Percentiles rank a stretch among this genome's conserved stretches.
Conservation (phyloP, 1,140 invertebrate genomes). For the Drosophila mauritiana region DNA sequence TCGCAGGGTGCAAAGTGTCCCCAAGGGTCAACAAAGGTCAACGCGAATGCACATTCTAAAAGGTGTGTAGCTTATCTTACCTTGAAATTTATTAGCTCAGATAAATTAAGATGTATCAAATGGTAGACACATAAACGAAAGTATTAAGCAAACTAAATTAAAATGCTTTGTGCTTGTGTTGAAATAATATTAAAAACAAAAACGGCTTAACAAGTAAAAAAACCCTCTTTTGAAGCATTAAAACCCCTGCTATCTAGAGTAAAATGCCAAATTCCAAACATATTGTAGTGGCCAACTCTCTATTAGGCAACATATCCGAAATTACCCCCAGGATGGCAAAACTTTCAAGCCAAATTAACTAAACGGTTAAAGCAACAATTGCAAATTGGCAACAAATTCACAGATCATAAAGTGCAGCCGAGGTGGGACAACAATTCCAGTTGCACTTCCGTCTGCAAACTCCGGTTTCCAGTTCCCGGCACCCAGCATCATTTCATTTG, state of each 20-base stretch:
- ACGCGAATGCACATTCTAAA: neutral
- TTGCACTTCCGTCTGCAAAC: conserved; percentile 41
- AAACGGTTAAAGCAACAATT: conserved; percentile 78
- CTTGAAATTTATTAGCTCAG: neutral
- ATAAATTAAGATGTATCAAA: neutral
- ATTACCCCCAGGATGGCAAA: conserved; percentile 31
- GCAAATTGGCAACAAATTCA: conserved; percentile 82
- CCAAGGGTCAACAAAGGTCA: conserved; percentile 18
- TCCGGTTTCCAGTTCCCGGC: conserved; percentile 46
- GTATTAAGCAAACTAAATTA: neutral
- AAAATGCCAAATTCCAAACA: conserved; percentile 1
- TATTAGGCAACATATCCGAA: conserved; percentile 10
- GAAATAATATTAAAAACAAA: too few species aligned
- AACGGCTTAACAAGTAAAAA: too few species aligned
- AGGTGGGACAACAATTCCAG: conserved; percentile 37
- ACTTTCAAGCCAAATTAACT: conserved; percentile 77
- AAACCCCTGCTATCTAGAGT: neutral
- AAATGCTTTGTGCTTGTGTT: too few species aligned
- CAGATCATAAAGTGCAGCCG: conserved; percentile 74
- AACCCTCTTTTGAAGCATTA: too few species aligned
- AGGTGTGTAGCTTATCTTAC: neutral
- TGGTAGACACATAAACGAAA: neutral
- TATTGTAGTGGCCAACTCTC: conserved; percentile 2
- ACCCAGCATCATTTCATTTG: conserved; percentile 78
- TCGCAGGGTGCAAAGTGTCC: conserved; percentile 29